Base-by-base conservation (phyloP, 2,888 invertebrate genomes). In the Campaea margaritaria region DNA sequence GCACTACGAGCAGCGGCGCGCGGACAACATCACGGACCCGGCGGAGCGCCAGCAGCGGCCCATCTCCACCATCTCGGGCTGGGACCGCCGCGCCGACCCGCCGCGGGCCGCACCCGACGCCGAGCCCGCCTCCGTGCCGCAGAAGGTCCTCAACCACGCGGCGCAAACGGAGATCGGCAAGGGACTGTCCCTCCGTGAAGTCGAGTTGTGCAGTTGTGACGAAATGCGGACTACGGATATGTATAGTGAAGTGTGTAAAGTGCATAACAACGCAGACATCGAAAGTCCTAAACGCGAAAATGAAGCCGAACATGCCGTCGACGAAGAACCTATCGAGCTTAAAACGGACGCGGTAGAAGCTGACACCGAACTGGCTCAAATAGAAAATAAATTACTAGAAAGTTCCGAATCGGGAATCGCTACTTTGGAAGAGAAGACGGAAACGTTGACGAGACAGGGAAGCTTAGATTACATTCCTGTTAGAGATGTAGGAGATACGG, bases 41-140 rank as follows among this genome's bases (percentile, higher is more conserved):
- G 96, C 97, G n/a, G 94, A 98, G 69, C 93, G 98, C 14, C 97
- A 97, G 81, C 97, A 98, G 74, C 95, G 97, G 44, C 99, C 99
- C 14, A 98, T 99, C 70, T 98, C 98, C 83, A 99, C 99, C 46
- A 99, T 99, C 76, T 98, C 98, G 0, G 99, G 99, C 55, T 97
- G 97, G 97, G 97, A 97, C 82, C 95, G 96, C 38, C 95, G 78
- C 61, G 74, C 82, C 0, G 81, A 83, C 50, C 14, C 52, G 74
- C 79, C 0, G 82, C 81, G 57, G 81, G 79, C 27, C 79, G 77
- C 15, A 71, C n/a, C 74, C 5, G 77, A 79, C 44, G 76, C 70
- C 49, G 78, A 82, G 0, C 81, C 83, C 0, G 73, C 69, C 0
- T 74, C 82, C 2, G 72, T 75, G 42, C 73, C 81, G 48, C 84